Conservation (phyloP, 2,113 vertebrate species). For the Charina bottae region DNA sequence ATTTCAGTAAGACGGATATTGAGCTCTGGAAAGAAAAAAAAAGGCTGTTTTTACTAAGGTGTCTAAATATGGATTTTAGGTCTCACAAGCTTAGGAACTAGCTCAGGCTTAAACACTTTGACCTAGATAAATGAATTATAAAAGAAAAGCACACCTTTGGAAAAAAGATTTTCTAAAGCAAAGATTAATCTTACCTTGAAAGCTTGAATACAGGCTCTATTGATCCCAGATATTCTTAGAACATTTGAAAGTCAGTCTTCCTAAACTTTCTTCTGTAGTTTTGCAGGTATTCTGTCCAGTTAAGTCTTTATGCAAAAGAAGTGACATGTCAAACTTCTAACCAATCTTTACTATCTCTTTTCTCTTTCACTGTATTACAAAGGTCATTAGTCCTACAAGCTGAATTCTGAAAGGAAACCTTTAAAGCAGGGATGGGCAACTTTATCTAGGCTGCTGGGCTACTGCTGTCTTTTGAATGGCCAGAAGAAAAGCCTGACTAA, state of each 20-base stretch:
- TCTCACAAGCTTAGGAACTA: constrained; percentile 14
- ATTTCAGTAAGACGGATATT: constrained; percentile 18
- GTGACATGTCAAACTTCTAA: not conserved
- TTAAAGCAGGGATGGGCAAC: not conserved
- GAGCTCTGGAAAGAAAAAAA: constrained; percentile 8
- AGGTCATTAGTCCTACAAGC: not conserved
- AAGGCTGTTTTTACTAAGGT: not conserved
- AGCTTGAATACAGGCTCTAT: constrained; percentile 8
- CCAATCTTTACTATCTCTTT: not conserved
- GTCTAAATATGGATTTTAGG: not conserved
- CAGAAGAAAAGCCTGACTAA: not conserved
- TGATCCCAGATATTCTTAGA: constrained; percentile 4
- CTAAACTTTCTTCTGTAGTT: constrained; percentile 7
- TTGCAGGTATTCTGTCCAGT: constrained; percentile 26
- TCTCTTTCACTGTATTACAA: not conserved
- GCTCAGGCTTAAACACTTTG: constrained; percentile 20
- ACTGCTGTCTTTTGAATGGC: not conserved
- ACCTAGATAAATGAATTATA: constrained; percentile 43
- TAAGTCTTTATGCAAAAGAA: constrained; percentile 30
- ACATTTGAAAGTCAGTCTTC: constrained; percentile 19
- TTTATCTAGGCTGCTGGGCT: not conserved
- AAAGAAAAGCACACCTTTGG: constrained; percentile 34
- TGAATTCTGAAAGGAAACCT: not conserved
- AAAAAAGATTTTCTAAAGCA: constrained; percentile 34
- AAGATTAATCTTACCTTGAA: constrained; percentile 5